Evolutionary conservation across 2,888 invertebrate genomes (phyloP), one percentile per base, ranked within the genome.

Genomic region (Macropis europaea): DNA sequence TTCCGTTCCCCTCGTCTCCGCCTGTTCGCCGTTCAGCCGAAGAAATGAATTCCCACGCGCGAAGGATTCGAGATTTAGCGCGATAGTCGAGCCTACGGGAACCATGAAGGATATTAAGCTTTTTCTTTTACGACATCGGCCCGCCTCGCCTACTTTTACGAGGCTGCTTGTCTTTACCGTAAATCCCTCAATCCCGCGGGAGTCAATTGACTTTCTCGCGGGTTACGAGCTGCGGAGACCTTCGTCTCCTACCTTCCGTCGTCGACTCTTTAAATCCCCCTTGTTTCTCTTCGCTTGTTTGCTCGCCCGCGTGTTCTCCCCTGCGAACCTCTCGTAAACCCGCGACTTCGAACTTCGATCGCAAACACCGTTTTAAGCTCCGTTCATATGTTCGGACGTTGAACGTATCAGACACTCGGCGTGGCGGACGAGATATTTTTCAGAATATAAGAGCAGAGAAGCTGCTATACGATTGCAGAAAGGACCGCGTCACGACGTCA

Each of bases 151-250:
- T 54, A 56, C 48, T 73, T 83, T 82, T 84, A 78, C 73, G 76
- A 76, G 59, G 70, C 59, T 79, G 75, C 79, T 84, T 77, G 82
- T 79, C 79, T 82, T 83, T 79, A 82, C 74, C 73, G 84, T 85
- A 82, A 82, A 85, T 83, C 81, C 82, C 68, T 74, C 72, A 76
- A 84, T 82, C 81, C 79, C 77, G 47, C 53, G 73, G 77, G 76
- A 84, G 79, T 80, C 84, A 73, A 84, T 85, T 75, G 84, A 81
- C 82, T 83, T 80, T 82, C 76, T 74, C 73, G 57, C 64, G 62
- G 75, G 73, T 81, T 82, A 82, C 76, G 78, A 81, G 69, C 69
- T 74, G 77, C 57, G 48, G 72, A 63, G 64, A 59, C 45, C 57
- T 64, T 59, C 62, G 53, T 54, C 45, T 30, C 22, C 13, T 24